Conservation (phyloP, 2,797 vertebrate genomes). For the Dendrocincla fuliginosa region DNA sequence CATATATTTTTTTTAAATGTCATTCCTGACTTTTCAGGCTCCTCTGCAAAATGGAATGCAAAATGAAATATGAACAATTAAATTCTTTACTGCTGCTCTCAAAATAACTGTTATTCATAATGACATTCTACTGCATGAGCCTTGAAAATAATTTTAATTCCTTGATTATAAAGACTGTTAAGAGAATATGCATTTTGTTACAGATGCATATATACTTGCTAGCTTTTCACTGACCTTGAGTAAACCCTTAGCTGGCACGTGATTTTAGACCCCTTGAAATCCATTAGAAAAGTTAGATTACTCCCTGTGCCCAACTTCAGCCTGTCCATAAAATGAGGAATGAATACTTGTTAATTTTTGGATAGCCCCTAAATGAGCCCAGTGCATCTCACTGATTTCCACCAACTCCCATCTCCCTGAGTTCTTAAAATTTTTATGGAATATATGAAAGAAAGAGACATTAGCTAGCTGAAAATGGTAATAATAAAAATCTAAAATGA, state of each 20-base stretch:
- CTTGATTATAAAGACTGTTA: neutral
- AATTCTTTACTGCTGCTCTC: neutral
- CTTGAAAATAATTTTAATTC: neutral
- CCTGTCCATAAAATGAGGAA: neutral
- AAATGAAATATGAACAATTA: neutral
- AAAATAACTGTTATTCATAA: neutral
- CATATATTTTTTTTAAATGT: neutral
- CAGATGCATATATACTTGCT: neutral
- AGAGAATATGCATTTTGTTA: neutral
- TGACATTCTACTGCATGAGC: neutral
- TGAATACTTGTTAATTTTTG: neutral
- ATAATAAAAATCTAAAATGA: neutral
- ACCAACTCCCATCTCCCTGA: fast-evolving
- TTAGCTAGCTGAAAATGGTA: neutral
- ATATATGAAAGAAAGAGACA: neutral
- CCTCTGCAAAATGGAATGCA: neutral
- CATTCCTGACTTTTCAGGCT: neutral
- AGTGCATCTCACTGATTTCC: neutral
- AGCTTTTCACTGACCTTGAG: neutral
- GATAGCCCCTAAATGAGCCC: neutral
- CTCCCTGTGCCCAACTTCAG: neutral
- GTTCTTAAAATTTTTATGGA: neutral
- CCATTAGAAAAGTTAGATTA: neutral
- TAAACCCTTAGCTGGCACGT: neutral
- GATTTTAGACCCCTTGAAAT: neutral